Conservation (phyloP, 2,797 vertebrate genomes). For the Miichthys miiuy region DNA sequence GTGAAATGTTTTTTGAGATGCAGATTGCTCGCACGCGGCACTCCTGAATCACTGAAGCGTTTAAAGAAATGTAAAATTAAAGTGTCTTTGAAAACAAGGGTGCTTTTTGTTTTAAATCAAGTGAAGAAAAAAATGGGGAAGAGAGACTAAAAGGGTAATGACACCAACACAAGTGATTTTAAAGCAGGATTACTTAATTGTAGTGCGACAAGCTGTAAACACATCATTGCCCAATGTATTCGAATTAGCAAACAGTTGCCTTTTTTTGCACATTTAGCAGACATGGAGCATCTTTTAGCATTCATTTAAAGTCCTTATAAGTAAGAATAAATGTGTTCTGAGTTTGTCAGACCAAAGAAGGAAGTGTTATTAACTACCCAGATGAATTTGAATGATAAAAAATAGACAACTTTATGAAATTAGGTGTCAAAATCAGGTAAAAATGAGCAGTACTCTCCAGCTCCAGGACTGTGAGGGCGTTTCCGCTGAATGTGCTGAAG, state of each 20-base stretch:
- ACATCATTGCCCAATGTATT: background rate
- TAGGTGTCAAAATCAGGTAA: too few relatives aligned
- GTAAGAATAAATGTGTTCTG: too few relatives aligned
- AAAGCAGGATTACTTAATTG: background rate
- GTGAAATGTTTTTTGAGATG: background rate
- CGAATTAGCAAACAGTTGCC: background rate
- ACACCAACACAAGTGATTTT: background rate
- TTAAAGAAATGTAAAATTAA: background rate
- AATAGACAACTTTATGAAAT: too few relatives aligned
- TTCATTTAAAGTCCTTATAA: background rate
- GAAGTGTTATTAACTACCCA: too few relatives aligned
- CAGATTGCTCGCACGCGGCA: background rate
- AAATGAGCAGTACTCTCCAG: too few relatives aligned
- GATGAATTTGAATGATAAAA: too few relatives aligned
- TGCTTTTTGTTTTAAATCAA: background rate
- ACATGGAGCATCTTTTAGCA: background rate
- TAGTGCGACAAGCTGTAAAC: background rate
- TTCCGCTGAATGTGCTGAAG: too few relatives aligned
- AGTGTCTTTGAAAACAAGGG: background rate
- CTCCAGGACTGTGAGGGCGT: too few relatives aligned
- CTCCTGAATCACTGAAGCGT: background rate
- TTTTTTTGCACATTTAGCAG: background rate
- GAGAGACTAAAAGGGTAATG: background rate
- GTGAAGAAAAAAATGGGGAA: too few relatives aligned
- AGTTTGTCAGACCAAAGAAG: too few relatives aligned